Percentiles rank a stretch among this genome's conserved stretches.
These are phyloP conservation scores for Melitaea cinxia DNA, from an alignment of 1,140 invertebrate species.

Conservation along the genomic window DNA sequence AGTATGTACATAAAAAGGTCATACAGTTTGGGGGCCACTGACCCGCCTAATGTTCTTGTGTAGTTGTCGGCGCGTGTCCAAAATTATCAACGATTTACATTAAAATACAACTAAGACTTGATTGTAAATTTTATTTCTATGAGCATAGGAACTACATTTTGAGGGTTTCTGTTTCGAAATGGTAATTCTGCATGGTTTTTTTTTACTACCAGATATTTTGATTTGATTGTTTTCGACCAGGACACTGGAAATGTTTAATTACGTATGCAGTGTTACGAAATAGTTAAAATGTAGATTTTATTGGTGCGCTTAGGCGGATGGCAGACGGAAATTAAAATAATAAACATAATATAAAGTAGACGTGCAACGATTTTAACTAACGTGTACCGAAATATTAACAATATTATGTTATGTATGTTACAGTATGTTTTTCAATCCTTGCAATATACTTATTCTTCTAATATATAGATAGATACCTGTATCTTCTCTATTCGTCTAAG, in stretches of 20 bases:
- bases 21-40: conserved; percentile 39
- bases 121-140: conserved; percentile 10
- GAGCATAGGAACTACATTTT: background rate
- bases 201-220: conserved; percentile 26
- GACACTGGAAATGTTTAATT: conserved; percentile 62
- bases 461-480: too few relatives aligned
- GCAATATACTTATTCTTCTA: too few relatives aligned
- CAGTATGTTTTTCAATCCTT: too few relatives aligned
- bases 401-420: too few relatives aligned
- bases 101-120: background rate
- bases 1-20: conserved; percentile 40
- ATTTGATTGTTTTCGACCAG: conserved; percentile 56
- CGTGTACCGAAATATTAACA: too few relatives aligned
- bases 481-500: too few relatives aligned
- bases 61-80: conserved; percentile 41
- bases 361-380: background rate
- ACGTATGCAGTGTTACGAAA: conserved; percentile 51
- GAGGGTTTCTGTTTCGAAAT: background rate
- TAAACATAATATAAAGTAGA: background rate
- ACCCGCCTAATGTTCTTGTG: conserved; percentile 35
- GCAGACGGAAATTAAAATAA: background rate
- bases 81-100: conserved; percentile 19
- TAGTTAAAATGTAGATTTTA: conserved; percentile 48
- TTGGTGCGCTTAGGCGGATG: conserved; percentile 29
- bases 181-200: conserved; percentile 5